Evolutionary conservation across 2,797 vertebrate species (phyloP).

Genomic region (Yasuhikotakia modesta): DNA sequence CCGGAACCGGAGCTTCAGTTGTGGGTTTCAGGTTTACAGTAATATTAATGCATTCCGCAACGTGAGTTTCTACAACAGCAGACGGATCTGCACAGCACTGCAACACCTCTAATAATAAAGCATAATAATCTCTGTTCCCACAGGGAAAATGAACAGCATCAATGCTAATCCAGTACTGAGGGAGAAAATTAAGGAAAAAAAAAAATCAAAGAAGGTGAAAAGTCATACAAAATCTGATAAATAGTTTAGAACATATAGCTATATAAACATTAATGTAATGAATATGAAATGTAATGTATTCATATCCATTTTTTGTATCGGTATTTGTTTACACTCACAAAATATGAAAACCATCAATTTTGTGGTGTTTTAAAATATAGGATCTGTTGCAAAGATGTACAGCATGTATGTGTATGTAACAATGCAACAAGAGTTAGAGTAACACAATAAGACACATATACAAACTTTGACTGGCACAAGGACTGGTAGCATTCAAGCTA

Average conservation of each 20-base stretch:
- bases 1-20: conserved; percentile 35
- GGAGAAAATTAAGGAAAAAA: background rate
- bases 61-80: background rate
- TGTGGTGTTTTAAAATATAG: too few relatives aligned
- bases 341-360: too few relatives aligned
- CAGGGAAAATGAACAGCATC: background rate
- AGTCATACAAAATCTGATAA: background rate
- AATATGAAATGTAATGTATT: too few relatives aligned
- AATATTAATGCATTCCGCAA: background rate
- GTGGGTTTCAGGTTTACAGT: background rate
- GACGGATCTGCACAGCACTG: background rate
- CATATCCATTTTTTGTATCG: too few relatives aligned
- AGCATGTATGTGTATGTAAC: too few relatives aligned
- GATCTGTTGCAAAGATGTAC: too few relatives aligned
- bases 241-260: too few relatives aligned
- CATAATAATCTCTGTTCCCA: background rate
- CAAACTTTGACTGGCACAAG: too few relatives aligned
- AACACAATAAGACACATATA: too few relatives aligned
- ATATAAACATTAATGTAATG: too few relatives aligned
- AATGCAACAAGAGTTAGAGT: too few relatives aligned
- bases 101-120: background rate
- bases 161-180: background rate
- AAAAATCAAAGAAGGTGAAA: background rate
- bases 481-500: background rate
- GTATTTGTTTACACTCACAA: too few relatives aligned